Percentiles rank a stretch among this genome's conserved stretches.
Conservation (phyloP, 2,113 vertebrate species). For the Ciconia boyciana region DNA sequence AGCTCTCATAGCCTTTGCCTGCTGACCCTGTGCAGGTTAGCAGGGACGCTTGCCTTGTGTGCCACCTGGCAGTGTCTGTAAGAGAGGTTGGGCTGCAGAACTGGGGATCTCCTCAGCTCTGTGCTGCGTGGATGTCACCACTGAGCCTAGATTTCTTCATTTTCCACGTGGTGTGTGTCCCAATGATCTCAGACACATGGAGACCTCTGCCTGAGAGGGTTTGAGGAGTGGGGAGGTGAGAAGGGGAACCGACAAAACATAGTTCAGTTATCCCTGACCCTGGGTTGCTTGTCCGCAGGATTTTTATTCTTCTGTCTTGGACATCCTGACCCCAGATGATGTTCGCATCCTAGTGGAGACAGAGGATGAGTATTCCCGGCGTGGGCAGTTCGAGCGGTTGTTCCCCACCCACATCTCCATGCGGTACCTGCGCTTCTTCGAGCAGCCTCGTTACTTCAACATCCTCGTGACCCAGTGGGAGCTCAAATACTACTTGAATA, state of each 20-base stretch:
- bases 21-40: background rate
- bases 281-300: constrained; percentile 69
- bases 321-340: constrained; percentile 89
- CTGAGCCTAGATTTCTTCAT: background rate
- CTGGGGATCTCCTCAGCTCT: background rate
- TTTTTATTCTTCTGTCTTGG: constrained; percentile 83
- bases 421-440: constrained; percentile 91
- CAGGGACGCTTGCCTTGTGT: background rate
- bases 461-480: constrained; percentile 94
- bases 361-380: constrained; percentile 88
- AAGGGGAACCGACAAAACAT: fast-evolving
- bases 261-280: background rate
- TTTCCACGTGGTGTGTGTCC: background rate
- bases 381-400: constrained; percentile 88
- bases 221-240: background rate
- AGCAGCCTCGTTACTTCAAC: constrained; percentile 91
- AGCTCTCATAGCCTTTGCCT: background rate
- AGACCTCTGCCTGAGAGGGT: background rate
- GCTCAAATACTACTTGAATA: constrained; percentile 81
- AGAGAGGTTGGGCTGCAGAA: background rate
- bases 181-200: background rate
- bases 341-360: constrained; percentile 86
- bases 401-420: constrained; percentile 86
- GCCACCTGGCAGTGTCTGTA: background rate
- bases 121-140: background rate